A percentile compares a stretch with the other conserved stretches of the same genome.
Conservation (phyloP, 2,888 invertebrate genomes). For the Anodontia alba region DNA sequence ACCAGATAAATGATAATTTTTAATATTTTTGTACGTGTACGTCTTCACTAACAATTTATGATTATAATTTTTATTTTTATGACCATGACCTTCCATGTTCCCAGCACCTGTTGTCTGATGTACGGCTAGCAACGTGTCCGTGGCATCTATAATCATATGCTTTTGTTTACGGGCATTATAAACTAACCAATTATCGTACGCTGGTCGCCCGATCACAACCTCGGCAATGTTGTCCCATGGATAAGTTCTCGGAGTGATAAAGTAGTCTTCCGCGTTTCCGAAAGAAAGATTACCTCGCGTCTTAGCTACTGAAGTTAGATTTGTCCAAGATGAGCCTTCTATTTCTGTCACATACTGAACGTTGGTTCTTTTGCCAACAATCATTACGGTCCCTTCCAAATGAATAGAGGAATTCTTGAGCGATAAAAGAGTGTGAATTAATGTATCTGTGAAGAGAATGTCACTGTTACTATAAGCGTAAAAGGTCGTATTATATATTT, state of each 20-base stretch:
- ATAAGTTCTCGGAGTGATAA: slow-evolving; percentile 72
- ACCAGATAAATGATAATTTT: slow-evolving; percentile 67
- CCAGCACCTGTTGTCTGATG: slow-evolving; percentile 77
- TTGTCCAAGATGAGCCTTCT: slow-evolving; percentile 60
- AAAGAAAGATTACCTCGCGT: slow-evolving; percentile 69
- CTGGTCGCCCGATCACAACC: slow-evolving; percentile 77
- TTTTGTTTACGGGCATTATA: slow-evolving; percentile 66
- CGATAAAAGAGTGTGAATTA: slow-evolving; percentile 63
- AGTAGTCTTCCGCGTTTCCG: slow-evolving; percentile 74
- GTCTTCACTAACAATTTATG: slow-evolving; percentile 61
- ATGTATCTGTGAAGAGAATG: slow-evolving; percentile 70
- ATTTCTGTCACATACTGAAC: slow-evolving; percentile 67
- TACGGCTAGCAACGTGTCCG: slow-evolving; percentile 72
- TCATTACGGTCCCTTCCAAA: slow-evolving; percentile 53
- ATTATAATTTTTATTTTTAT: slow-evolving; percentile 69
- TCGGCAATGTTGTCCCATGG: slow-evolving; percentile 77
- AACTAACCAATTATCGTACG: slow-evolving; percentile 80
- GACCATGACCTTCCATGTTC: slow-evolving; percentile 71
- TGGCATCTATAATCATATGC: slow-evolving; percentile 70
- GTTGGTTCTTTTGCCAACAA: slow-evolving; percentile 69
- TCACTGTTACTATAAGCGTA: slow-evolving; percentile 78
- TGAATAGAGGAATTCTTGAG: slow-evolving; percentile 35
- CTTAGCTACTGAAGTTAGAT: slow-evolving; percentile 56
- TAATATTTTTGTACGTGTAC: slow-evolving; percentile 46
- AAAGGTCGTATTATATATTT: slow-evolving; percentile 65